phyloP scores from a whole-genome alignment of 2,797 vertebrate species.

The Protosalanx chinensis region DNA sequence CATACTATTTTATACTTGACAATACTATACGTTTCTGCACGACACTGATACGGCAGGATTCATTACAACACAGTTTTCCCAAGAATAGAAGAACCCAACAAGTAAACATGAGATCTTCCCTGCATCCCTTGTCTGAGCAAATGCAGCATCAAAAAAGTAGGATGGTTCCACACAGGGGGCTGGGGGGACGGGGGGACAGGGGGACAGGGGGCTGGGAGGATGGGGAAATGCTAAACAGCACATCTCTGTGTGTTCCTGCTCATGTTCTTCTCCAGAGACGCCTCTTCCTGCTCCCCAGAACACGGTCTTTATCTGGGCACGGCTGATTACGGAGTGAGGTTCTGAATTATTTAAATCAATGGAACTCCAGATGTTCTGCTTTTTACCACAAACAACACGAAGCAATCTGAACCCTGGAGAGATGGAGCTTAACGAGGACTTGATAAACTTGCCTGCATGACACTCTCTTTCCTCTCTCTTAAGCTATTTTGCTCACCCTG shows the following conservation, averaged over 20 bases:
- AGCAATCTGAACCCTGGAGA: conserved; percentile 32
- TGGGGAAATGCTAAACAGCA: conserved; percentile 45
- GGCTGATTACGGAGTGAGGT: conserved; percentile 56
- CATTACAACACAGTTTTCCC: too few relatives aligned
- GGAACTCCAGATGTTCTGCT: conserved; percentile 56
- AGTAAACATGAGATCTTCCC: background rate
- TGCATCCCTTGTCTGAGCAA: conserved; percentile 44
- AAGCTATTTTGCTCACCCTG: conserved; percentile 1
- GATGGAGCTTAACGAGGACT: conserved; percentile 34
- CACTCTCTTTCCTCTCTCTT: conserved; percentile 24
- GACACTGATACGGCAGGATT: too few relatives aligned
- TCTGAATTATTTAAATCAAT: conserved; percentile 64
- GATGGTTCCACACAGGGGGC: conserved; percentile 44
- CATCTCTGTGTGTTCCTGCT: conserved; percentile 25
- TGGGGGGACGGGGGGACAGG: conserved; percentile 26
- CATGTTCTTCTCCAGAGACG: conserved; percentile 40
- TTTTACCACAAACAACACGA: conserved; percentile 55
- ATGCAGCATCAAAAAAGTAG: conserved; percentile 30
- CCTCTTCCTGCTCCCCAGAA: conserved; percentile 5
- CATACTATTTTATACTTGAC: too few relatives aligned
- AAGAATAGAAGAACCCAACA: background rate
- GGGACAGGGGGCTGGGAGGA: conserved; percentile 13
- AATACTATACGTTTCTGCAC: too few relatives aligned
- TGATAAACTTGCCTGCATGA: conserved; percentile 42
- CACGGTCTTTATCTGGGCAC: background rate